A percentile compares a stretch with the other conserved stretches of the same genome.
Evolutionary conservation across 1,140 invertebrate genomes (phyloP).

Genomic region (Amphibalanus amphitrite): DNA sequence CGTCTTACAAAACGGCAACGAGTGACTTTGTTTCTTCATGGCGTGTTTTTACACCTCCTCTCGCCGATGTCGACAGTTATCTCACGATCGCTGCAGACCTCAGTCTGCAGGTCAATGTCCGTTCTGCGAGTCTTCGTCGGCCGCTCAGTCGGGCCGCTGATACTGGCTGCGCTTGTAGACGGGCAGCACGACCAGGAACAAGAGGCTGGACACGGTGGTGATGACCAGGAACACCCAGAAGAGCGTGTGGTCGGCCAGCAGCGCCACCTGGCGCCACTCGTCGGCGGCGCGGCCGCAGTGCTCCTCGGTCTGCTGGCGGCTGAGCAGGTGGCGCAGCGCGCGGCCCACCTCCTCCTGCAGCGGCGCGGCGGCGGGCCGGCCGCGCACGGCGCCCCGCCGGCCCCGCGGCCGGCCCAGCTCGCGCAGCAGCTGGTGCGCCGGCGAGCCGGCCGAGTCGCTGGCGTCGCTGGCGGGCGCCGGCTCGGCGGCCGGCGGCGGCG

Average conservation of each 20-base stretch:
- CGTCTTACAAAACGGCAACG: too few relatives aligned
- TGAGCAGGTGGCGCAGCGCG: constrained; percentile 21
- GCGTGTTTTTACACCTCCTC: too few relatives aligned
- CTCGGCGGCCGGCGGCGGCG: constrained; percentile 24
- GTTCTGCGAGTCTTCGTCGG: too few relatives aligned
- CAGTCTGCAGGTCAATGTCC: too few relatives aligned
- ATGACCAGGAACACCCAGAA: constrained; percentile 39
- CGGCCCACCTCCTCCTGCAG: constrained; percentile 22
- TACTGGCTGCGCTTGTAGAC: constrained; percentile 22
- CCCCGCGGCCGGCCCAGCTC: constrained; percentile 18
- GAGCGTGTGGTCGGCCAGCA: constrained; percentile 35
- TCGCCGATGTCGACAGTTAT: too few relatives aligned
- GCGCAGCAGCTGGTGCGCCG: constrained; percentile 32
- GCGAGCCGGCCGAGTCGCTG: constrained; percentile 30
- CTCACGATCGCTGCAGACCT: too few relatives aligned
- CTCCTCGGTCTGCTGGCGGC: constrained; percentile 25
- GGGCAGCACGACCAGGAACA: constrained; percentile 32
- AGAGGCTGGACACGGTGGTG: constrained; percentile 31
- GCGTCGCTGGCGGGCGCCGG: constrained; percentile 38
- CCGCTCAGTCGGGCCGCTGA: not conserved
- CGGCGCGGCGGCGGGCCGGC: too few relatives aligned
- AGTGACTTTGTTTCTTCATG: too few relatives aligned
- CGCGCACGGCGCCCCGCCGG: constrained; percentile 8
- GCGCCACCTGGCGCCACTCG: constrained; percentile 26
- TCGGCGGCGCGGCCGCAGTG: constrained; percentile 15